phyloP scores from a whole-genome alignment of 64 coral and sea anemone species.

The Porites lutea region DNA sequence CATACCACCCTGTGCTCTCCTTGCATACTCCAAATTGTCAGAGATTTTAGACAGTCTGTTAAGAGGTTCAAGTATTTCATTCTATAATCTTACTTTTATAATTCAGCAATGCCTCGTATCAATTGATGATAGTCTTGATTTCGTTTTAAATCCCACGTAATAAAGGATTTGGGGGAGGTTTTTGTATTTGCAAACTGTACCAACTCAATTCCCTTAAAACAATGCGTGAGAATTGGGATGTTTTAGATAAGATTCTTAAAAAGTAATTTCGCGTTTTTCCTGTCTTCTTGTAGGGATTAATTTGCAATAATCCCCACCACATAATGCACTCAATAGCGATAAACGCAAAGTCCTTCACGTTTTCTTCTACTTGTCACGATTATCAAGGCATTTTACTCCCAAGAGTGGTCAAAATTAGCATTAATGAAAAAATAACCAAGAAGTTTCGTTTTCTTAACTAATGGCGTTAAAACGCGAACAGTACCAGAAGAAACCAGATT shows the following conservation, averaged over 20 bases:
- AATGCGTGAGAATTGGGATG: background rate
- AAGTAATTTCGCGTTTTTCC: constrained; percentile 41
- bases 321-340: constrained; percentile 2
- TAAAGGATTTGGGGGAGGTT: background rate
- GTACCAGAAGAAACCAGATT: too few species aligned
- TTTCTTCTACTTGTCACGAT: constrained; percentile 3
- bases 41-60: background rate
- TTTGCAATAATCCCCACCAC: constrained; percentile 46
- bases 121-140: constrained; percentile 19
- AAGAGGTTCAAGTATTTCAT: constrained; percentile 46
- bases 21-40: constrained; percentile 30
- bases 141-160: constrained; percentile 21
- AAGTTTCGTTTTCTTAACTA: too few species aligned
- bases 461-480: too few species aligned
- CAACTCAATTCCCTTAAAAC: background rate
- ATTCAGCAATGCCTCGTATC: constrained; percentile 22
- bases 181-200: constrained; percentile 2
- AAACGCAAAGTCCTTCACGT: constrained; percentile 19
- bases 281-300: constrained; percentile 18
- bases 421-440: background rate
- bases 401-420: too few species aligned
- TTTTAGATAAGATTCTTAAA: constrained; percentile 42
- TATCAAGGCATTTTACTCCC: background rate
- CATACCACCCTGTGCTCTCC: background rate
- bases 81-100: constrained; percentile 11